Evolutionary conservation across 2,888 invertebrate species (phyloP), one percentile per base, ranked within the genome.

Genomic region (Philhelius pedissequus): DNA sequence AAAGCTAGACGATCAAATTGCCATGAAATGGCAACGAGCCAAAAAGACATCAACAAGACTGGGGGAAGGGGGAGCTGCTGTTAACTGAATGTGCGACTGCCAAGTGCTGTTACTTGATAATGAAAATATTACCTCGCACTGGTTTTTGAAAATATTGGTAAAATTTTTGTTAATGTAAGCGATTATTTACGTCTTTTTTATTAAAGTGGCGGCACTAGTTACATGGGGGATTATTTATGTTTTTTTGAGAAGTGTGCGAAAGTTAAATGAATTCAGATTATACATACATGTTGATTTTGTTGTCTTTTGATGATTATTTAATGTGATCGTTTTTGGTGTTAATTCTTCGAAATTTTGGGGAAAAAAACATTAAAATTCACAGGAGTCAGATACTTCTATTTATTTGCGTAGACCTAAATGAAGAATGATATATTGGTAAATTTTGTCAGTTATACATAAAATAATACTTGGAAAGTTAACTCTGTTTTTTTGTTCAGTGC

Each of bases 1-100:
- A 56, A 71, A 66, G 27, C 30, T 38, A 58, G 32, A 58, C 68
- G 18, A 32, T 43, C 11, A 50, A 50, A 79, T 60, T 60, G 54
- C 45, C 35, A 18, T 43, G 58, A 18, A 45, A 64, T 78, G 78
- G 71, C 58, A 73, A 48, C 35, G 62, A 30, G 56, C 78, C 78
- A 71, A 60, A 27, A 40, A 40, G 2, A 3, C 15, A 2, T 40
- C 40, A n/a, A 5, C n/a, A n/a, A 3, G 3, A 40, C 15, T 2
- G 15, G 40, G 40, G 40, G 15, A 1, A 40, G 40, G 40, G 40
- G 15, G 1, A 1, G n/a, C 15, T 52, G n/a, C 4, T 15, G 27
- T 20, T 50, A 13, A 27, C 50, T 52, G 48, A n/a, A n/a, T n/a
- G n/a, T n/a, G n/a, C n/a, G n/a, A 5, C 40, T 40, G 15, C 15